Evolutionary conservation across 2,888 invertebrate species (phyloP).

Genomic region (Trilocha varians): DNA sequence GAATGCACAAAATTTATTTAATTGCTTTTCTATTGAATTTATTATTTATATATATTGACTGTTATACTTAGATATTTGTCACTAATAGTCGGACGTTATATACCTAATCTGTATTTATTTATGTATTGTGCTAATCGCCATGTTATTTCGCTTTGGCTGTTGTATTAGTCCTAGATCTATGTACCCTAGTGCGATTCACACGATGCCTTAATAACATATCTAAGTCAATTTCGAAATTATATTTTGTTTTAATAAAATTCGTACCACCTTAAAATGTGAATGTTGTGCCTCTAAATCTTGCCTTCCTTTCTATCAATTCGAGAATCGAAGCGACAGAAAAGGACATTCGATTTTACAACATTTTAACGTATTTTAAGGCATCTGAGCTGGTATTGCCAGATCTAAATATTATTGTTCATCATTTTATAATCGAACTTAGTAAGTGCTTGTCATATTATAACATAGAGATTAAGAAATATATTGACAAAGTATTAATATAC

Average conservation of each 20-base stretch:
- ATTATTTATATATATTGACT: slow-evolving; percentile 69
- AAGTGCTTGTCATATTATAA: slow-evolving; percentile 59
- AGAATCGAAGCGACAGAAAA: slow-evolving; percentile 20
- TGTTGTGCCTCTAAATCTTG: slow-evolving; percentile 28
- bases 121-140: slow-evolving; percentile 52
- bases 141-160: slow-evolving; percentile 69
- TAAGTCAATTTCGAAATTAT: slow-evolving; percentile 64
- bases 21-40: slow-evolving; percentile 46
- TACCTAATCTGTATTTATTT: slow-evolving; percentile 28
- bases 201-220: slow-evolving; percentile 73
- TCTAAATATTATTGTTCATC: slow-evolving; percentile 28
- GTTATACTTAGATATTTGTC: slow-evolving; percentile 35
- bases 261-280: slow-evolving; percentile 28
- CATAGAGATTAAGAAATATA: slow-evolving; percentile 58
- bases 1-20: slow-evolving; percentile 65
- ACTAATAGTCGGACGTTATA: slow-evolving; percentile 27
- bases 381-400: slow-evolving; percentile 36
- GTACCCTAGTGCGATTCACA: slow-evolving; percentile 70
- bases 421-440: slow-evolving; percentile 32
- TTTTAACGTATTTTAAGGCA: slow-evolving; percentile 32
- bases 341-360: slow-evolving; percentile 25
- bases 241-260: slow-evolving; percentile 41
- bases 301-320: slow-evolving; percentile 26
- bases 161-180: slow-evolving; percentile 61
- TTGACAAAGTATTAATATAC: slow-evolving; percentile 57